Evolutionary conservation across 35 echinoderm and acorn worm species (phyloP).

Genomic region (Antedon bifida): DNA sequence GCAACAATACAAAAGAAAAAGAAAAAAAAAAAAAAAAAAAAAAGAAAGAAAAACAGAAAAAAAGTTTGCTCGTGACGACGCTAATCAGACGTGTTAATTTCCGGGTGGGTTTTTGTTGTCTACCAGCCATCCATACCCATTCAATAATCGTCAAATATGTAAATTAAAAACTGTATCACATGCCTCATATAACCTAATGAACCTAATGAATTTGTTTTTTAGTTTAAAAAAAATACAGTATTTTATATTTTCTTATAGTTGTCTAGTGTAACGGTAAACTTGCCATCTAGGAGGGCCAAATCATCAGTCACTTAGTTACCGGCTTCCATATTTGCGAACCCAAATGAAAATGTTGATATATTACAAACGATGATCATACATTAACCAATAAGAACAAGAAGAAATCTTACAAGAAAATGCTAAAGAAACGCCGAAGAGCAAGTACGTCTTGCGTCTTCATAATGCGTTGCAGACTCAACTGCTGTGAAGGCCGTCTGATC

Average conservation of each 20-base stretch:
- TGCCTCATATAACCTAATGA: too few relatives aligned
- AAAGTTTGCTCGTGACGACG: too few relatives aligned
- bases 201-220: too few relatives aligned
- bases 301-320: slow-evolving; percentile 5
- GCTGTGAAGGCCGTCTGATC: neutral
- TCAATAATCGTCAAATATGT: too few relatives aligned
- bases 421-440: slow-evolving; percentile 52
- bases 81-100: too few relatives aligned
- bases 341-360: slow-evolving; percentile 13
- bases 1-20: too few relatives aligned
- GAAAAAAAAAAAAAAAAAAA: too few relatives aligned
- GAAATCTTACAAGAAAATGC: slow-evolving; percentile 71
- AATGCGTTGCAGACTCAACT: too few relatives aligned
- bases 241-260: slow-evolving; percentile 19
- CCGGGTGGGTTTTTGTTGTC: too few relatives aligned
- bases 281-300: slow-evolving; percentile 16
- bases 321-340: slow-evolving; percentile 12
- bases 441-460: slow-evolving; percentile 18
- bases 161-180: too few relatives aligned
- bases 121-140: too few relatives aligned
- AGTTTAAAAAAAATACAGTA: neutral
- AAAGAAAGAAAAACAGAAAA: too few relatives aligned
- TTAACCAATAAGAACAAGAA: slow-evolving; percentile 30
- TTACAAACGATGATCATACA: slow-evolving; percentile 46
- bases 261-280: slow-evolving; percentile 26